Percentiles rank a stretch among this genome's conserved stretches.
These are phyloP conservation scores for Limanda limanda DNA, from an alignment of 2,113 vertebrate genomes.

Conservation along the genomic window DNA sequence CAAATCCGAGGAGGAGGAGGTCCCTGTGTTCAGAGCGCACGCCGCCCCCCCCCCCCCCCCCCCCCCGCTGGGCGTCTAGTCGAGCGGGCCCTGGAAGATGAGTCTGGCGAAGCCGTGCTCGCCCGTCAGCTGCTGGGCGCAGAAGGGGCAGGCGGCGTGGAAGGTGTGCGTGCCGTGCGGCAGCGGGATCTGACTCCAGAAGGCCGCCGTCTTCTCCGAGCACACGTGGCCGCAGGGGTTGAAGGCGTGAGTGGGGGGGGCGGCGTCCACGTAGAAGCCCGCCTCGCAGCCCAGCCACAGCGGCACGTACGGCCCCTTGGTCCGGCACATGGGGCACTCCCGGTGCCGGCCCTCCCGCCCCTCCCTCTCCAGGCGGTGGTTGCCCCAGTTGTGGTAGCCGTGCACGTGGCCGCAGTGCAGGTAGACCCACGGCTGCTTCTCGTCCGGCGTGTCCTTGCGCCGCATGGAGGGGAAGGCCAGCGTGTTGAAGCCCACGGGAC, in stretches of 20 bases:
- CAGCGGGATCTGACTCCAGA: slow-evolving; percentile 98
- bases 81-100: slow-evolving; percentile 98
- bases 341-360: slow-evolving; percentile 91
- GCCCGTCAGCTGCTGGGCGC: slow-evolving; percentile 93
- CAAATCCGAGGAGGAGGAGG: slow-evolving; percentile 25
- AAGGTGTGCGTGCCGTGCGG: slow-evolving; percentile 99
- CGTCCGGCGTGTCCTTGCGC: slow-evolving; percentile 95
- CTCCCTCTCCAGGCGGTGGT: slow-evolving; percentile 84
- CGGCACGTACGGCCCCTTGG: slow-evolving; percentile 95
- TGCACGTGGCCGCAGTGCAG: slow-evolving; percentile 98
- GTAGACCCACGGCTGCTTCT: slow-evolving; percentile 99
- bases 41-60: no score
- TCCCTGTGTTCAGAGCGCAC: slow-evolving; percentile 10
- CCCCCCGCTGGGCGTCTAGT: slow-evolving; percentile 77
- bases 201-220: slow-evolving; percentile 96
- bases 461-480: slow-evolving; percentile 98
- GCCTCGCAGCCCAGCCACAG: slow-evolving; percentile 98
- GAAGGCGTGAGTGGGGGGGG: slow-evolving; percentile 96
- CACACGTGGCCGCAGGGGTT: slow-evolving; percentile 97
- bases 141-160: slow-evolving; percentile 97
- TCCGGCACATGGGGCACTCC: slow-evolving; percentile 98
- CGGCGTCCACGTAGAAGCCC: slow-evolving; percentile 96
- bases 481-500: slow-evolving; percentile 99
- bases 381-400: slow-evolving; percentile 98
- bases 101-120: slow-evolving; percentile 97